phyloP scores from a whole-genome alignment of 2,113 vertebrate species.

The Hypomesus transpacificus region DNA sequence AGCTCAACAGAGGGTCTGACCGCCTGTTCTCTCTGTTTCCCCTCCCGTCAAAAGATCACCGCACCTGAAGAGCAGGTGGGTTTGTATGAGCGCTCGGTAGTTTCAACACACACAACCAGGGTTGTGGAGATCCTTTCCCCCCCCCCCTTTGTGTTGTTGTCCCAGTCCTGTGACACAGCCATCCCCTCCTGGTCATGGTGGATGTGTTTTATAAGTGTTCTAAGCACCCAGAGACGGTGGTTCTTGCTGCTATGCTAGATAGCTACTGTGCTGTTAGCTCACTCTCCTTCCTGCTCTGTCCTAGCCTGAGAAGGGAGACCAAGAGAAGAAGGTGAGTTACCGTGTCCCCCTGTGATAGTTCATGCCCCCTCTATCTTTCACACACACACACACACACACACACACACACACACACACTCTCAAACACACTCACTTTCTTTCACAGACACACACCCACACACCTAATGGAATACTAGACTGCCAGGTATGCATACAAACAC shows the following conservation, averaged over 20 bases:
- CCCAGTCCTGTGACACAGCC: no score
- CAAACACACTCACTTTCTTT: constrained; percentile 8
- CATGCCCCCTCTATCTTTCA: no score
- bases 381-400: not conserved
- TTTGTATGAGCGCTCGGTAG: not conserved
- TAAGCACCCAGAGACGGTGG: no score
- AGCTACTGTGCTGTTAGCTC: not conserved
- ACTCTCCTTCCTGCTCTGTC: not conserved
- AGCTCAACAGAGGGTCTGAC: constrained; percentile 1
- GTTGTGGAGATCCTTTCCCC: no score
- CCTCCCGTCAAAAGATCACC: constrained; percentile 45
- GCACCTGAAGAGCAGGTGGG: constrained; percentile 56
- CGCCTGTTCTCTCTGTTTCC: constrained; percentile 27
- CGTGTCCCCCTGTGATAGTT: not conserved
- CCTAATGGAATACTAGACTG: no score
- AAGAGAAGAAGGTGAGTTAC: constrained; percentile 55
- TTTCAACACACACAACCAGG: not conserved
- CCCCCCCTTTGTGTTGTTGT: no score
- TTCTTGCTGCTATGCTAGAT: not conserved
- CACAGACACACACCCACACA: not conserved
- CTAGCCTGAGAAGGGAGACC: constrained; percentile 40
- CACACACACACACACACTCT: not conserved
- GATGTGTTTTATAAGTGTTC: not conserved
- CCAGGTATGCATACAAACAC: no score
- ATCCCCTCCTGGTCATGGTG: not conserved